Percentiles rank a stretch among this genome's conserved stretches.
These are phyloP conservation scores for Dendroctonus ponderosae DNA, from an alignment of 1,140 invertebrate genomes.

Conservation along the genomic window DNA sequence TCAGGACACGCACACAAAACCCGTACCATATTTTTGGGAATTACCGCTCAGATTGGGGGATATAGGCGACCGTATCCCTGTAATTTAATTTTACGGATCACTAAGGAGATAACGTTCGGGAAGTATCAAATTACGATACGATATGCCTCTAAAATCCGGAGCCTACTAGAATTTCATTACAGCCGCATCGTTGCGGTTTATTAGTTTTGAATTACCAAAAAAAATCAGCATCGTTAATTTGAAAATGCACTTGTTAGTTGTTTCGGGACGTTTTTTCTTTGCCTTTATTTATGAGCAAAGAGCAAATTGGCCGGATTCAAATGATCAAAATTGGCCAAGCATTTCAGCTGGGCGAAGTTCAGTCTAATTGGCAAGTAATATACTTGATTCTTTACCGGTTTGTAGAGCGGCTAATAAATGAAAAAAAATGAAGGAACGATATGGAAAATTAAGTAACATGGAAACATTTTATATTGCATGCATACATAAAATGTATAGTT, in stretches of 20 bases:
- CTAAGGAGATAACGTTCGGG: constrained; percentile 24
- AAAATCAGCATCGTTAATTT: constrained; percentile 13
- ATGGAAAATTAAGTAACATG: too few species aligned
- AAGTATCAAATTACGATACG: constrained; percentile 29
- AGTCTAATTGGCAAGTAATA: too few species aligned
- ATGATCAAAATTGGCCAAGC: too few species aligned
- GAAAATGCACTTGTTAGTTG: constrained; percentile 4
- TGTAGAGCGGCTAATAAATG: too few species aligned
- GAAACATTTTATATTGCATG: too few species aligned
- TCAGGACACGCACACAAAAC: constrained; percentile 11
- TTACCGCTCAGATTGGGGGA: constrained; percentile 15
- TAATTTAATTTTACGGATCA: constrained; percentile 30
- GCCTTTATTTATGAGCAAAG: too few species aligned
- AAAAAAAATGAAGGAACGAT: too few species aligned
- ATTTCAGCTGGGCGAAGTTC: too few species aligned
- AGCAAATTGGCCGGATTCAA: too few species aligned
- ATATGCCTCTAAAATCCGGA: constrained; percentile 17
- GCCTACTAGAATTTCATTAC: constrained; percentile 18
- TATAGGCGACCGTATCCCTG: constrained; percentile 6
- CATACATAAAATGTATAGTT: too few species aligned
- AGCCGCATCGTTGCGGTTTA: constrained; percentile 8
- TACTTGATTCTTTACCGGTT: too few species aligned
- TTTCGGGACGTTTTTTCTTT: too few species aligned
- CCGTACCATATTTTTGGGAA: constrained; percentile 16
- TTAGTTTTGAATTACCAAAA: constrained; percentile 5